Base-by-base conservation (phyloP, 2,113 vertebrate genomes). In the Pardalotus punctatus region DNA sequence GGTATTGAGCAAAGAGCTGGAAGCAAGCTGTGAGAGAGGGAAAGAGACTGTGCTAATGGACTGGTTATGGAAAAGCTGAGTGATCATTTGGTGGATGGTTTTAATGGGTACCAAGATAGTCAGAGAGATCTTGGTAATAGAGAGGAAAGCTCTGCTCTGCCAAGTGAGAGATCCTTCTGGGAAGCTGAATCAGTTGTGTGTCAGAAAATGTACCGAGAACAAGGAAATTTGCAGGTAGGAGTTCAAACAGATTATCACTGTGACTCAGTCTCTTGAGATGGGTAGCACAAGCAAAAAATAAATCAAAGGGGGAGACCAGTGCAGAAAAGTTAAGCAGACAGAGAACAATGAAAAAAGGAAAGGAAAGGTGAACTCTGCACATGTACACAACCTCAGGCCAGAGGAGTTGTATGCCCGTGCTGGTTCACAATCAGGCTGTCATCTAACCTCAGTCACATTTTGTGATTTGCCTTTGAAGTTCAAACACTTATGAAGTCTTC, bases 61-160 rank as follows among this genome's bases (percentile, higher is more conserved):
- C 28, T 78, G 50, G 28, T 48, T 38, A 31, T 24, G 22, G 66
- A 67, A 91, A 47, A 88, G 53, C 66, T 50, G 48, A 60, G 33
- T 8, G 29, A 50, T 54, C 19, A 42, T 31, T 48, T 47, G 27
- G 40, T 62, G 18, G 25, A 31, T 3, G 4, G 16, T 60, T 45
- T 83, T 64, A 88, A 74, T 76, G 13, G 9, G 17, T 33, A 38
- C 7, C 36, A 58, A 67, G 61, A 15, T 12, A 69, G 47, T 47
- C 45, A 57, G 11, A 14, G 7, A 48, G 9, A 58, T 14, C 24
- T 66, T 4, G 0, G 18, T 28, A 54, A 48, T 0, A 22, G 29
- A 42, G 62, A 56, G 64, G 51, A 70, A 62, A 87, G 43, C 61
- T 57, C 45, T 11, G 7, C 36, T 24, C 48, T 72, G 38, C 18